Base-by-base conservation (phyloP, 2,888 invertebrate genomes). In the Andrena marginata region DNA sequence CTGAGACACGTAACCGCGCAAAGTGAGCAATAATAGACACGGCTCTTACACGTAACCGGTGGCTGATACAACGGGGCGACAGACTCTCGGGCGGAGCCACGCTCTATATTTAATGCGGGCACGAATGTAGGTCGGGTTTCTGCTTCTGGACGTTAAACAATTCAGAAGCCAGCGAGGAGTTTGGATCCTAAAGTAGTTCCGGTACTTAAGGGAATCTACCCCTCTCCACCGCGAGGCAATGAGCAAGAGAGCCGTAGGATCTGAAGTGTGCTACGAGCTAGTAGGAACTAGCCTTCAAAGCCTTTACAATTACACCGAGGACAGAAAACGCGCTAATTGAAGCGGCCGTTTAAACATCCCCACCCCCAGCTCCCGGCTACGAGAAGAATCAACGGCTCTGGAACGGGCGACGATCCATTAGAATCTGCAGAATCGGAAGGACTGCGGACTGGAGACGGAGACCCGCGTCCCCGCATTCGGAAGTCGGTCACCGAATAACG, bases 71-170 rank as follows among this genome's bases (percentile, higher is more conserved):
- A 49, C 35, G 49, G 16, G 23, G 33, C 84, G 62, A 54, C 56
- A 23, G 54, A 33, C 29, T 64, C 62, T 10, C 42, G 8, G 26
- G 42, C 20, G 26, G 26, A 49, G 42, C 60, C 49, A 54, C 31
- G 31, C 48, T 90, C 89, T 87, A 90, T 90, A 90, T 91, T 91
- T 90, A 91, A 91, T 88, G 63, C 62, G 51, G 65, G 59, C 62
- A n/a, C 76, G 87, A 87, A 91, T 91, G 84, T 90, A 90, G 91
- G 91, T 90, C 89, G 72, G 85, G 68, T 83, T 74, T 69, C 83
- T 71, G 78, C 80, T 84, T 85, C 75, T 83, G 83, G 85, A 85
- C 85, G 77, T 87, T 85, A 87, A 87, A 87, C 85, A 78, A 87
- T 87, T 85, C 80, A 76, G 86, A 86, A 84, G 33, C 77, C 49